Base-by-base conservation (phyloP, 2,113 vertebrate species). In the Pristiophorus japonicus region DNA sequence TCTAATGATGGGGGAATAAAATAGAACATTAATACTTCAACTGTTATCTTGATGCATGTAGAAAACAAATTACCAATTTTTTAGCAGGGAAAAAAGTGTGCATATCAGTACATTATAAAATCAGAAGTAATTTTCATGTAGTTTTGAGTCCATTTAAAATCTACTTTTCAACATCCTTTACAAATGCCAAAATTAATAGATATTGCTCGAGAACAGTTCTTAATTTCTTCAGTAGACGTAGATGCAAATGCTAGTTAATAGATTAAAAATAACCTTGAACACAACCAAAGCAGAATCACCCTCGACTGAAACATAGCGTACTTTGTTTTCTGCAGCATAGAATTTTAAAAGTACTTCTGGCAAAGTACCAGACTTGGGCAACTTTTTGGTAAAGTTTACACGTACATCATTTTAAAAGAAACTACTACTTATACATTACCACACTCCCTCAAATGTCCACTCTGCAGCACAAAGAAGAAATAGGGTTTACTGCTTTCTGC, bases 1-100 rank as follows among this genome's bases (percentile, higher is more conserved):
- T 99, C 99, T 99, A 96, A 96, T 90, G 96, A 98, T 97, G 1
- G 66, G 34, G 18, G 45, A 0, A 55, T 3, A 42, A 38, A 78
- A 47, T 22, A 75, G 24, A 3, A 8, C 0, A 75, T 51, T 75
- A 75, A 70, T n/a, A 45, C 55, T 73, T 59, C 30, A 55, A 1
- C 75, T 81, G 45, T n/a, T 70, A 67, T 55, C 47, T 94, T 88
- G 22, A 63, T 22, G 7, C 18, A 38, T 7, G n/a, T 2, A 38
- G n/a, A 38, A 92, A 1, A 63, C 16, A 63, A 92, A 63, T 34
- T 34, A 30, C 20, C 38, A 92, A 22, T 20, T 22, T 92, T 1
- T n/a, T 34, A 92, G 14, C n/a, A 91, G 34, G 63, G 7, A 91
- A 81, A 1, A 38, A n/a, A 81, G 38, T 42, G 14, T 20, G 3